Evolutionary conservation across 2,797 vertebrate species (phyloP).

Genomic region (Rhinichthys osculus): DNA sequence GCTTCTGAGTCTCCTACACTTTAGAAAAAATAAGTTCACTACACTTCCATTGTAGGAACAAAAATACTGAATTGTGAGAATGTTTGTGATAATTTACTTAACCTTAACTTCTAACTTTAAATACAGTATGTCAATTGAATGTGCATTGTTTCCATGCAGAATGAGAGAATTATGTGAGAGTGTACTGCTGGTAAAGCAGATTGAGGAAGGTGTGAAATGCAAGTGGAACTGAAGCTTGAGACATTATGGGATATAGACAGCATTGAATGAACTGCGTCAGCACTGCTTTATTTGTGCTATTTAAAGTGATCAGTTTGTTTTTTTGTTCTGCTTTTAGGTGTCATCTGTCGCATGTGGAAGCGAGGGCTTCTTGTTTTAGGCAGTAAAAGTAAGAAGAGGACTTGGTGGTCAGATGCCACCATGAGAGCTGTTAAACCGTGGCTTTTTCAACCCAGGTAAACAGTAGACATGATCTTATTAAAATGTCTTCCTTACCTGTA

Average conservation of each 20-base stretch:
- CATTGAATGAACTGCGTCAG: background rate
- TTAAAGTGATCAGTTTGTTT: no score
- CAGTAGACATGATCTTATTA: rapidly evolving
- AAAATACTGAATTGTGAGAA: no score
- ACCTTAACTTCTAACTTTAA: no score
- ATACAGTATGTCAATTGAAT: background rate
- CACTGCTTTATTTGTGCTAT: background rate
- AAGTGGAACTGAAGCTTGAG: no score
- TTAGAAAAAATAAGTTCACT: no score
- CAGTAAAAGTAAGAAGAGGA: background rate
- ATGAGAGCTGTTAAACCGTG: background rate
- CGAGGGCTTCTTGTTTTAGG: background rate
- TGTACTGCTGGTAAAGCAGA: no score
- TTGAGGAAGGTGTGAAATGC: background rate
- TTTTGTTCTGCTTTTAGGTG: background rate
- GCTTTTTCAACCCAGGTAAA: background rate
- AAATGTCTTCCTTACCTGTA: background rate
- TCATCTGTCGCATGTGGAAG: background rate
- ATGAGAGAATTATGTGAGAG: no score
- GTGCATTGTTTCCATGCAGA: background rate
- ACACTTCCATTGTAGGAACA: no score
- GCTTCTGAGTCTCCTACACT: no score
- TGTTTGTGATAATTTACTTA: no score
- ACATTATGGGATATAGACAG: no score
- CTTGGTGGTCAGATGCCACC: background rate